These are phyloP conservation scores for Porites divaricata DNA, from an alignment of 92 coral and sea anemone genomes.

Conservation along the genomic window DNA sequence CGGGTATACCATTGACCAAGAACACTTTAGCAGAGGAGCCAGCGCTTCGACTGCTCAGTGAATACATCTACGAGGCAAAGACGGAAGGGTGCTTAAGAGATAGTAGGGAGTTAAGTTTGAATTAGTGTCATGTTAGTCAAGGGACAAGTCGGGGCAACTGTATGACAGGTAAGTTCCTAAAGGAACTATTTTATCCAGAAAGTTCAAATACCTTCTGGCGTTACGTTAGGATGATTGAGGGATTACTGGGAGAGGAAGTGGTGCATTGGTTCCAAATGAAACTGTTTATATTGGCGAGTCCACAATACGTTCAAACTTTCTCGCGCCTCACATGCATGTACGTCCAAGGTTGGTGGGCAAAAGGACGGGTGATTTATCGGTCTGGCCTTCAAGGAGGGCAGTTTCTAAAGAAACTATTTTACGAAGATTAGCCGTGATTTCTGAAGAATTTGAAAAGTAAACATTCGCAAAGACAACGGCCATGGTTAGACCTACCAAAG, in stretches of 20 bases:
- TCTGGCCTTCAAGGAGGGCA: background rate
- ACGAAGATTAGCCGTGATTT: background rate
- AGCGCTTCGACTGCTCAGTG: constrained; percentile 95
- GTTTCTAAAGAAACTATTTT: constrained; percentile 17
- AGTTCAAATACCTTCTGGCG: background rate
- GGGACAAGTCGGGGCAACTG: too few species aligned
- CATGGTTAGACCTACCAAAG: background rate
- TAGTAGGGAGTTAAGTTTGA: background rate
- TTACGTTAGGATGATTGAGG: background rate
- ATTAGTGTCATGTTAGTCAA: too few species aligned
- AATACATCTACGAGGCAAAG: constrained; percentile 73
- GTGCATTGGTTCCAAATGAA: background rate
- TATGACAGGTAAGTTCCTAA: too few species aligned
- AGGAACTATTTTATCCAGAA: too few species aligned
- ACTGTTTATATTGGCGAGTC: background rate
- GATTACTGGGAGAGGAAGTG: background rate
- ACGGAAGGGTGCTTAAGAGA: background rate
- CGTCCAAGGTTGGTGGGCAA: too few species aligned
- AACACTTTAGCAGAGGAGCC: constrained; percentile 89
- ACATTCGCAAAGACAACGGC: background rate
- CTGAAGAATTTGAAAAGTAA: too few species aligned
- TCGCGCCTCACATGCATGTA: too few species aligned
- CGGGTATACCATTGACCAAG: constrained; percentile 90
- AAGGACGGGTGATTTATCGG: too few species aligned
- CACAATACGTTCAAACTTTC: too few species aligned